phyloP scores from a whole-genome alignment of 2,113 vertebrate genomes.

The Malurus cyaneus region DNA sequence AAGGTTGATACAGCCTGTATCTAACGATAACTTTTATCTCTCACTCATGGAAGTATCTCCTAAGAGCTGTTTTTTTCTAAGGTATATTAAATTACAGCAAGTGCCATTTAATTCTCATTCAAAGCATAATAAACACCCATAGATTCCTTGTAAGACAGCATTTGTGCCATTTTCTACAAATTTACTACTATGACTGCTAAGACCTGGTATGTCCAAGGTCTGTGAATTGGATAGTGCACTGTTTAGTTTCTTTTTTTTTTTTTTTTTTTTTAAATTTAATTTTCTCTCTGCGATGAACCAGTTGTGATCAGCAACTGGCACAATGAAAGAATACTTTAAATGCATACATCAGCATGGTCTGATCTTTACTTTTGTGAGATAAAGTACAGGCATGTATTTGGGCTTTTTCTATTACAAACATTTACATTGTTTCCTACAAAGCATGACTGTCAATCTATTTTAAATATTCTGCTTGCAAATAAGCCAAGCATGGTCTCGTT shows the following conservation, averaged over 20 bases:
- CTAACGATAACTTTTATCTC: conserved; percentile 15
- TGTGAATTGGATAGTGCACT: background rate
- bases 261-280: too few species aligned
- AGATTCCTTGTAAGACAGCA: background rate
- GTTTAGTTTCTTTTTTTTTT: background rate
- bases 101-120: conserved; percentile 36
- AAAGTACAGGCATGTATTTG: background rate
- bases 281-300: background rate
- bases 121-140: background rate
- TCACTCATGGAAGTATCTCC: background rate
- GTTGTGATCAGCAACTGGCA: background rate
- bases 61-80: background rate
- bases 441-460: background rate
- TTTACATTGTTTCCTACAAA: background rate
- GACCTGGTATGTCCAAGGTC: background rate
- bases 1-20: background rate
- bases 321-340: background rate
- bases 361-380: background rate
- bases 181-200: background rate
- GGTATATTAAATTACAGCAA: background rate
- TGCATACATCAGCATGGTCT: background rate
- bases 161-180: background rate
- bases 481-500: background rate
- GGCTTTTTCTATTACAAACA: background rate
- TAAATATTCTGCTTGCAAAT: background rate